Evolutionary conservation across 2,797 vertebrate species (phyloP).

Genomic region (Rhinophrynus dorsalis): DNA sequence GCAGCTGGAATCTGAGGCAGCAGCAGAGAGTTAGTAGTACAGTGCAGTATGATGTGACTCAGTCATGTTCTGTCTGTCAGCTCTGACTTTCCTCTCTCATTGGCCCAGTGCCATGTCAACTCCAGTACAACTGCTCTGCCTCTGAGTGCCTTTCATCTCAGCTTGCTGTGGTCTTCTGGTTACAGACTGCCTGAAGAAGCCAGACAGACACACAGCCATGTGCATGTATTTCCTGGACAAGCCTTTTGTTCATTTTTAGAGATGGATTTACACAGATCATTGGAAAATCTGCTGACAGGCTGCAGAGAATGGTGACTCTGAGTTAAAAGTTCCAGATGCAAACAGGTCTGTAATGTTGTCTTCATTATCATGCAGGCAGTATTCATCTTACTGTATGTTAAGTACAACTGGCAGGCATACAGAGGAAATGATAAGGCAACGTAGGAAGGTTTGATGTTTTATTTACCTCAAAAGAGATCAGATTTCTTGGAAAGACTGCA

Average conservation of each 20-base stretch:
- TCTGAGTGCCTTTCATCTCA: not conserved
- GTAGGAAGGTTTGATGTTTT: not conserved
- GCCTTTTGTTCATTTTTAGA: not conserved
- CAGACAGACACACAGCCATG: not conserved
- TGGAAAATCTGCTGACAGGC: not conserved
- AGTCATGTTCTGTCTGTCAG: not conserved
- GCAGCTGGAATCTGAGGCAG: not conserved
- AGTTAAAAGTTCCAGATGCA: not conserved
- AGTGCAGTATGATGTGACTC: not conserved
- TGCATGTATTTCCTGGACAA: not conserved
- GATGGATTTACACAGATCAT: not conserved
- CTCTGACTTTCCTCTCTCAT: constrained; percentile 6
- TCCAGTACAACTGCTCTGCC: not conserved
- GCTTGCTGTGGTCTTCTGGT: not conserved
- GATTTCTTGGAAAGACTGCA: not conserved
- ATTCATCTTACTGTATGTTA: not conserved
- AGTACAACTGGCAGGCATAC: not conserved
- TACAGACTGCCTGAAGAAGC: not conserved
- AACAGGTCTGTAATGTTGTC: not conserved
- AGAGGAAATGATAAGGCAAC: not conserved
- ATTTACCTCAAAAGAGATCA: not conserved
- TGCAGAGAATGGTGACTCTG: not conserved
- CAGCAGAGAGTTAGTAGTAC: not conserved
- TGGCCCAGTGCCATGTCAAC: not conserved
- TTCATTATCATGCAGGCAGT: too few species aligned